Evolutionary conservation across 1,140 invertebrate genomes (phyloP).

Genomic region (Danaus melanippus): DNA sequence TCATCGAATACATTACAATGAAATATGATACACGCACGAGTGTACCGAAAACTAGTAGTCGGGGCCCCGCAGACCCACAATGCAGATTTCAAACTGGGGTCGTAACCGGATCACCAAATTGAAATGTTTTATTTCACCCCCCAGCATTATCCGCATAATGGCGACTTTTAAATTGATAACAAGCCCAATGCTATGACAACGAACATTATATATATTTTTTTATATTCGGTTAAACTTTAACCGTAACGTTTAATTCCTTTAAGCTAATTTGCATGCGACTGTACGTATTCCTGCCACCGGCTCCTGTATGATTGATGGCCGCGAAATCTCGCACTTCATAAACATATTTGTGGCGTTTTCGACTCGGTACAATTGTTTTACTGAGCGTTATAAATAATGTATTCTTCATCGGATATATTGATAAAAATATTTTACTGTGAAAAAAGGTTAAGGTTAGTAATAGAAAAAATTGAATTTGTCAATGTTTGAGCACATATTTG

Average conservation of each 20-base stretch:
- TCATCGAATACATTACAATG: neutral
- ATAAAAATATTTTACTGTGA: too few species aligned
- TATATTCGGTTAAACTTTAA: constrained; percentile 65
- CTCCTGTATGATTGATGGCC: constrained; percentile 52
- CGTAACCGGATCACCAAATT: constrained; percentile 69
- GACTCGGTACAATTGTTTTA: too few species aligned
- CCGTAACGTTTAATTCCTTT: constrained; percentile 48
- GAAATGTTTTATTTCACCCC: constrained; percentile 69
- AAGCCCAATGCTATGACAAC: constrained; percentile 37
- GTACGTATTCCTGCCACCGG: constrained; percentile 46
- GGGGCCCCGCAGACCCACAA: constrained; percentile 63
- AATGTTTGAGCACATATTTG: too few species aligned
- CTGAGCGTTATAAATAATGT: too few species aligned
- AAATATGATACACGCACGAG: constrained; percentile 26
- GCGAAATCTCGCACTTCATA: constrained; percentile 46
- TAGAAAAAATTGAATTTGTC: too few species aligned
- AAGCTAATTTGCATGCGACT: constrained; percentile 42
- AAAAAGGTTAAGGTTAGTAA: too few species aligned
- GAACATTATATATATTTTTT: constrained; percentile 54
- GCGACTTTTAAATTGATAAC: constrained; percentile 69
- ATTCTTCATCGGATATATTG: too few species aligned
- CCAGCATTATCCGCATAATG: constrained; percentile 57
- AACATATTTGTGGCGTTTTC: constrained; percentile 11
- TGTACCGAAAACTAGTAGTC: constrained; percentile 58
- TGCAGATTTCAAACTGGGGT: constrained; percentile 54